Conservation (phyloP, 2,888 invertebrate genomes). For the Hermaeophaga mercurialis region DNA sequence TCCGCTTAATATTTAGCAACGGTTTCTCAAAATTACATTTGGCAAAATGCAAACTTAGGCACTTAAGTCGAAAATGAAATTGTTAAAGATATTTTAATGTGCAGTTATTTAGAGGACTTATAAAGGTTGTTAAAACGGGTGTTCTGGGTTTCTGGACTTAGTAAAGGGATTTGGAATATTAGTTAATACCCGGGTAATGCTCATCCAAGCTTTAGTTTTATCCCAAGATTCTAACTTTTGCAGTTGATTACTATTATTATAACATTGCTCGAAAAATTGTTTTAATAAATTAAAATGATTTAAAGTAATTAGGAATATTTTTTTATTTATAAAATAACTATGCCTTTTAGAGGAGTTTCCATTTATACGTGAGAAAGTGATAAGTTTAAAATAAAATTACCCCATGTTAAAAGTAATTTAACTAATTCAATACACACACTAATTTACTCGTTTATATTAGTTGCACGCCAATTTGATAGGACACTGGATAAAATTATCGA, state of each 20-base stretch:
- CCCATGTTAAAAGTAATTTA: too few species aligned
- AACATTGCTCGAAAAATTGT: too few species aligned
- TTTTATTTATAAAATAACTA: too few species aligned
- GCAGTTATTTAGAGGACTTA: constrained; percentile 2
- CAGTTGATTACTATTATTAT: not conserved
- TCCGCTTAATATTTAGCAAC: constrained; percentile 2
- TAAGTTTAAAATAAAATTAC: too few species aligned
- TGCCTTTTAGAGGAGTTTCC: too few species aligned
- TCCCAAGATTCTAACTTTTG: not conserved
- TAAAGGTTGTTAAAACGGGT: constrained; percentile 1
- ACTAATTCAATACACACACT: too few species aligned
- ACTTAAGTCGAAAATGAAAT: constrained; percentile 4
- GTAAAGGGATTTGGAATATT: not conserved
- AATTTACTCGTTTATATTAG: too few species aligned
- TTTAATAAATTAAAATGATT: too few species aligned
- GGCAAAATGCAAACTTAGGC: not conserved
- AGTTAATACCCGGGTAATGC: not conserved
- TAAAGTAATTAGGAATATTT: too few species aligned
- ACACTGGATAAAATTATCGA: too few species aligned
- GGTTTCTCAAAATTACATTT: constrained; percentile 7
- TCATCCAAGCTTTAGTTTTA: not conserved
- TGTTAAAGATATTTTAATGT: constrained; percentile 6
- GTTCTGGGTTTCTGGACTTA: not conserved
- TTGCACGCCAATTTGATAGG: too few species aligned
- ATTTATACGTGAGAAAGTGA: too few species aligned